Base-by-base conservation (phyloP, 2,888 invertebrate genomes). In the Eupithecia abbreviata region DNA sequence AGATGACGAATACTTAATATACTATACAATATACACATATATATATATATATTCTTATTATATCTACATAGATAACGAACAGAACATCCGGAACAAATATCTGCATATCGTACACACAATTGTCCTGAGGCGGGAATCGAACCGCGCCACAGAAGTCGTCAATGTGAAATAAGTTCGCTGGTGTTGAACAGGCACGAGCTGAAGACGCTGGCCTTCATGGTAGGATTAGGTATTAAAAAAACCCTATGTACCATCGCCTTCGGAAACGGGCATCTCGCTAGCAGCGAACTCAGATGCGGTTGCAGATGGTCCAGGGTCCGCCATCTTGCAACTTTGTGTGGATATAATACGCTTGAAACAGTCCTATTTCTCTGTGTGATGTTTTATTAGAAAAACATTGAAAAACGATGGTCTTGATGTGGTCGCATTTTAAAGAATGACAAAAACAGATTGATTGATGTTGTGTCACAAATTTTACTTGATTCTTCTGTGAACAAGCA, bases 391-490 rank as follows among this genome's bases (percentile, higher is more conserved):
- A 72, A 76, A 77, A 79, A 73, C 69, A 62, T 79, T 77, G 68
- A 49, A 76, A 80, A 77, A 41, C 76, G 77, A 80, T 81, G 82
- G 77, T 75, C 79, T 80, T 69, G 77, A 76, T 82, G 79, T 81
- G 84, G 81, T 85, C 86, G 86, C 88, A 90, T 90, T 90, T 88
- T 89, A 84, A 77, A 86, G 86, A 89, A 88, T 91, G 90, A 42
- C 41, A 66, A 88, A 30, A 42, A 69, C 72, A 74, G 77, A 47
- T 77, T 81, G 47, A 18, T 43, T 43, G n/a, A 68, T 18, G 67
- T 68, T 45, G 18, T 45, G 67, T 68, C 67, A 43, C 4, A 43
- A 18, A 13, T 42, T 66, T 15, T 66, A 42, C 42, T 76, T 67
- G 41, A 70, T 80, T 82, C 70, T 79, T 80, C 77, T 82, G 71